Percentiles rank a stretch among this genome's conserved stretches.
Conservation (phyloP, 2,888 invertebrate species). For the Gnatocerus cornutus region DNA sequence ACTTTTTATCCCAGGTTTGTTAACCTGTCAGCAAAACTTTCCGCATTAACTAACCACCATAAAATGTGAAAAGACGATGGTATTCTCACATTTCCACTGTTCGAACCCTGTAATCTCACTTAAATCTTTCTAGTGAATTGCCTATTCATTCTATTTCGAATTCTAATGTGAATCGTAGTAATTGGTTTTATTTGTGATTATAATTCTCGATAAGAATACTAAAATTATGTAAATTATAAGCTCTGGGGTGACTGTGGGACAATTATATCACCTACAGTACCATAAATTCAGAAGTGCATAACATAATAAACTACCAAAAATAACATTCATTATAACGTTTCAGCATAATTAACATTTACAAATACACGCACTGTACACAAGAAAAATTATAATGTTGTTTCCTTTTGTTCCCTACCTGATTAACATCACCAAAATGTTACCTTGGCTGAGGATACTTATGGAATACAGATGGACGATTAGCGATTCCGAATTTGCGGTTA, state of each 20-base stretch:
- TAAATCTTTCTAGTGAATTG: conserved; percentile 47
- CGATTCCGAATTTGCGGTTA: conserved; percentile 4
- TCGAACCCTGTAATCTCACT: conserved; percentile 31
- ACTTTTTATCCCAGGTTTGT: conserved; percentile 20
- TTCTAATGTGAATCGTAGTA: conserved; percentile 35
- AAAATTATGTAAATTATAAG: conserved; percentile 50
- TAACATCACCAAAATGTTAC: conserved; percentile 21
- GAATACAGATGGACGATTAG: background rate
- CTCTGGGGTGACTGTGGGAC: conserved; percentile 43
- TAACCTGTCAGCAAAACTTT: conserved; percentile 23
- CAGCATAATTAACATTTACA: conserved; percentile 48
- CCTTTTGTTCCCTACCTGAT: conserved; percentile 41
- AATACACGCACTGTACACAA: conserved; percentile 43
- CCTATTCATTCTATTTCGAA: conserved; percentile 39
- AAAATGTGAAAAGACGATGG: conserved; percentile 2
- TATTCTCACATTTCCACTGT: conserved; percentile 35
- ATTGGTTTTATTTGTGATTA: conserved; percentile 49
- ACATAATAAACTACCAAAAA: conserved; percentile 57
- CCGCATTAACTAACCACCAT: background rate
- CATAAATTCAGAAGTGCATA: conserved; percentile 57
- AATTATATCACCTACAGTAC: conserved; percentile 53
- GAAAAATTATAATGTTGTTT: conserved; percentile 46
- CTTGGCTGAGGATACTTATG: background rate
- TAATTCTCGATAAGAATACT: conserved; percentile 41
- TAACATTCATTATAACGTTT: conserved; percentile 53